Base-by-base conservation (phyloP, 2,888 invertebrate genomes). In the Gortyna flavago region DNA sequence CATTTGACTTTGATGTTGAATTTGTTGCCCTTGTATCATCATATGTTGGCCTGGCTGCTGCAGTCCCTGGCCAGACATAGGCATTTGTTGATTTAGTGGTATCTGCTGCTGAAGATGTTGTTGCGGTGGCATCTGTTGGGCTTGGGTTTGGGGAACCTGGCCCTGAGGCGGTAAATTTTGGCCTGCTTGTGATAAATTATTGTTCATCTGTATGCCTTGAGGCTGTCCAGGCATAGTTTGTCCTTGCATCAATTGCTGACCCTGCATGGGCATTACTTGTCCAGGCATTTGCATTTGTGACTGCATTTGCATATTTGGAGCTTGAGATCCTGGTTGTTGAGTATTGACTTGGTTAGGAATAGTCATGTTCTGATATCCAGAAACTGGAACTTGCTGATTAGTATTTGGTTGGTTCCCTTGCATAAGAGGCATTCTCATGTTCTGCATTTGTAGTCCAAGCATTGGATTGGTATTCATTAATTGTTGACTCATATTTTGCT, bases 371-470 rank as follows among this genome's bases (percentile, higher is more conserved):
- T 93, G 90, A 79, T 94, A 96, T n/a, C 92, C 93, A 18, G 93
- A 89, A n/a, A 92, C 90, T 25, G 93, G 92, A 5, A 93, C 89
- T 89, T 94, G 95, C 75, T 92, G 93, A 76, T 91, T 93, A 41
- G 89, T 75, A 79, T 90, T 94, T 13, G 92, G 91, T 74, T 93
- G 93, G 77, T 91, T 93, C 25, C 92, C 93, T 84, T 92, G 95
- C 91, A 94, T 93, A 68, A 93, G 85, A 11, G 95, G 93, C 94
- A 96, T 94, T 89, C 96, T 93, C 94, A 96, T 95, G 80, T 94
- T 95, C 72, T 93, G 94, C 93, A 96, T 94, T 89, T 95, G 95
- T 93, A 96, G 92, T 35, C 93, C 92, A 79, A 93, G 89, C 92
- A 95, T 94, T 5, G 94, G 92, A 80, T 94, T 96, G 77, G 94